These are phyloP conservation scores for Neotoxoptera formosana DNA, from an alignment of 1,140 invertebrate species.

Conservation along the genomic window DNA sequence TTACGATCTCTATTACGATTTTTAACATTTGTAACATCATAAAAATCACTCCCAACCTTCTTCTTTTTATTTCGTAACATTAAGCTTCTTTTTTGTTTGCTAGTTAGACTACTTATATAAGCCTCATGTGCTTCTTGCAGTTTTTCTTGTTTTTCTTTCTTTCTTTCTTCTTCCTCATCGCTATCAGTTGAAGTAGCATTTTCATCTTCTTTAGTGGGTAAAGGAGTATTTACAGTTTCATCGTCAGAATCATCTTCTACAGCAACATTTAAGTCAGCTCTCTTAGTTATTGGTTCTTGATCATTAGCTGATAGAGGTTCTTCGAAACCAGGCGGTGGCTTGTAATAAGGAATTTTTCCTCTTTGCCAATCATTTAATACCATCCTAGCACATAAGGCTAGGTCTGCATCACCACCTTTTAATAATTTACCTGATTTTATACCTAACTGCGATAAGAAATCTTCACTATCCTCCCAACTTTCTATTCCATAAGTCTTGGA, in stretches of 20 bases:
- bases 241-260: slow-evolving; percentile 58
- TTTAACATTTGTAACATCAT: slow-evolving; percentile 92
- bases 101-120: slow-evolving; percentile 67
- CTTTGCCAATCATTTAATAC: slow-evolving; percentile 99
- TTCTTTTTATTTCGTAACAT: slow-evolving; percentile 80
- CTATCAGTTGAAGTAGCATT: slow-evolving; percentile 62
- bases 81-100: slow-evolving; percentile 78
- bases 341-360: slow-evolving; percentile 95
- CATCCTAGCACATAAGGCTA: slow-evolving; percentile 88
- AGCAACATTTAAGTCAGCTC: slow-evolving; percentile 61
- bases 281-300: slow-evolving; percentile 62
- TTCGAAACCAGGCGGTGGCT: slow-evolving; percentile 81
- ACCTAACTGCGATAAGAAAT: slow-evolving; percentile 94
- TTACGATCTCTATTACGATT: slow-evolving; percentile 70
- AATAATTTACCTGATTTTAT: slow-evolving; percentile 86
- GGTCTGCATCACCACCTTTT: slow-evolving; percentile 96
- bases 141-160: slow-evolving; percentile 58
- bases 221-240: slow-evolving; percentile 53
- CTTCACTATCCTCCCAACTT: slow-evolving; percentile 78
- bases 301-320: slow-evolving; percentile 64
- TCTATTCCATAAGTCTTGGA: slow-evolving; percentile 89
- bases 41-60: slow-evolving; percentile 93
- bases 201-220: slow-evolving; percentile 54
- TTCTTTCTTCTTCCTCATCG: slow-evolving; percentile 62
- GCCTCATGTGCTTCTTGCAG: slow-evolving; percentile 64